Evolutionary conservation across 2,113 vertebrate genomes (phyloP), one percentile per base, ranked within the genome.

Genomic region (Vicugna pacos): DNA sequence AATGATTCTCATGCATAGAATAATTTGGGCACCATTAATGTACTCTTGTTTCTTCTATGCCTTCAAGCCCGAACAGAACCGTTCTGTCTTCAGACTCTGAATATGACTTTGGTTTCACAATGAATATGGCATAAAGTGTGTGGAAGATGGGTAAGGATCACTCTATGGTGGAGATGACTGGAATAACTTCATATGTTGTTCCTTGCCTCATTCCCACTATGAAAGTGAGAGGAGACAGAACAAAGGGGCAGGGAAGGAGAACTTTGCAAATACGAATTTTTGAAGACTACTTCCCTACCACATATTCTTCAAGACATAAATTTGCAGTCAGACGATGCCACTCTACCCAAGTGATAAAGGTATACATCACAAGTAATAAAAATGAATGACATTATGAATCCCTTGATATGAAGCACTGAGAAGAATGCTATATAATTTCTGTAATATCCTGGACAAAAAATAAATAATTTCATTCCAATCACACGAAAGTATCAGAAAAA

Each of bases 71-170:
- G 11, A 15, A 22, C 3, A 54, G 10, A 69, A 62, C 2, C 22
- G 50, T 15, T 96, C 11, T 80, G 42, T 38, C 46, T 60, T 89
- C 9, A 62, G 19, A 14, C 0, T 50, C 42, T 73, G n/a, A 77
- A 67, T 38, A 65, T 46, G 16, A 50, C 22, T 84, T 72, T 26
- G 14, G 8, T n/a, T 90, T 90, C 32, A 81, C 5, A 56, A 15
- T 54, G 14, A 84, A 58, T 70, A 77, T 1, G 65, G 26, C 11
- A 86, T 22, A 6, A 58, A 90, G 0, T 7, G 1, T 19, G n/a
- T 56, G 1, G 1, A 85, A 10, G 9, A 22, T 73, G 28, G 3
- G 4, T 9, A 38, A 0, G 3, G 2, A 24, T 22, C 6, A 6
- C 10, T 58, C 14, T 32, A 30, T 1, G 12, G 15, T 10, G 14